Evolutionary conservation across 2,113 vertebrate species (phyloP).

Genomic region (Gnathonemus echidnorhynchus): DNA sequence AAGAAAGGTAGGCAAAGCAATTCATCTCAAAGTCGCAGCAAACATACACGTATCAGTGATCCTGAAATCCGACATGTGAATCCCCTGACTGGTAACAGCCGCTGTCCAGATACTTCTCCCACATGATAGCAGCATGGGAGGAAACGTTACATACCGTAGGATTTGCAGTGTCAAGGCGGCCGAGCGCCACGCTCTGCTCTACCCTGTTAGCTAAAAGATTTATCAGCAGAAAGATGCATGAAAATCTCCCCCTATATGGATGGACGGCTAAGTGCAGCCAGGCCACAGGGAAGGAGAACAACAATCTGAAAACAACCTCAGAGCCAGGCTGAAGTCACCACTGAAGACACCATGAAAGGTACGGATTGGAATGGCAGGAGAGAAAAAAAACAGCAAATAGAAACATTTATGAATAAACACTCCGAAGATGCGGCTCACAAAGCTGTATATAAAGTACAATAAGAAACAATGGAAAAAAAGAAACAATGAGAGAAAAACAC

Average conservation of each 20-base stretch:
- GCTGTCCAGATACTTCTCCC: background rate
- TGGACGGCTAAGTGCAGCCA: conserved; percentile 23
- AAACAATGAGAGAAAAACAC: background rate
- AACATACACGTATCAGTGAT: conserved; percentile 21
- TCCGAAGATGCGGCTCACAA: conserved; percentile 19
- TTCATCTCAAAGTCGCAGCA: conserved; percentile 6
- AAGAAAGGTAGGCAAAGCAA: conserved; percentile 18
- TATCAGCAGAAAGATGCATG: background rate
- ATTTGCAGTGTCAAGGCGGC: background rate
- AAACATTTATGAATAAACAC: conserved; percentile 47
- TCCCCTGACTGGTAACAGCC: background rate
- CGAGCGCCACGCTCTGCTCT: background rate
- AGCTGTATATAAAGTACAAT: background rate
- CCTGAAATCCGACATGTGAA: background rate
- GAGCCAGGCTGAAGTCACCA: conserved; percentile 39
- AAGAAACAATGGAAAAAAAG: background rate
- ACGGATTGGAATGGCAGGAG: background rate
- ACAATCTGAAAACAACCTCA: conserved; percentile 38
- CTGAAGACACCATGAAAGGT: conserved; percentile 38
- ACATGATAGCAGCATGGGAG: background rate
- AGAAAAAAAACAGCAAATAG: background rate
- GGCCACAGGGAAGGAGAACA: conserved; percentile 35
- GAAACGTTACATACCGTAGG: background rate
- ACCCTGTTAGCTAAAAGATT: background rate
- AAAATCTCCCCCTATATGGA: conserved; percentile 17